Evolutionary conservation across 2,888 invertebrate species (phyloP).

Genomic region (Hypolimnas misippus): DNA sequence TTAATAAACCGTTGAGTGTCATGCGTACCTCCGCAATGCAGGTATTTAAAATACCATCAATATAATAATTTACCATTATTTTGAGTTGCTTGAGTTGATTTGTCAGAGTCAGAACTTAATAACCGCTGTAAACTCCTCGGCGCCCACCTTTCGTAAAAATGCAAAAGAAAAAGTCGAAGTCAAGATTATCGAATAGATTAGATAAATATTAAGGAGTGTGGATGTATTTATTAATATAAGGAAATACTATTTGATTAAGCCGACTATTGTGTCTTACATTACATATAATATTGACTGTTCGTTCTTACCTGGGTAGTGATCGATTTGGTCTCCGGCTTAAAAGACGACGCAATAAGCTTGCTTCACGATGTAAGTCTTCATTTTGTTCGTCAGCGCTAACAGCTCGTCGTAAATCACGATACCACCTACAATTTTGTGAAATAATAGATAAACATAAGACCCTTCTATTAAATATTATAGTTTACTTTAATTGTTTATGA

Average conservation of each 20-base stretch:
- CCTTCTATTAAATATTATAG: neutral
- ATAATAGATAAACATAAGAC: neutral
- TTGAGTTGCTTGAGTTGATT: constrained; percentile 54
- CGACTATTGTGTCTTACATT: too few species aligned
- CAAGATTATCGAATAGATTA: too few species aligned
- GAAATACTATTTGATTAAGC: too few species aligned
- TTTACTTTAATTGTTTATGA: neutral
- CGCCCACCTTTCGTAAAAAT: too few species aligned
- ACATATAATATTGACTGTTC: too few species aligned
- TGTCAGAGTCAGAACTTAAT: constrained; percentile 67
- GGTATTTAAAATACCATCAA: too few species aligned
- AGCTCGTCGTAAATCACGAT: constrained; percentile 70
- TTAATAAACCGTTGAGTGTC: too few species aligned
- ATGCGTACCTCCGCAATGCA: too few species aligned
- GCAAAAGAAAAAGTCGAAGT: too few species aligned
- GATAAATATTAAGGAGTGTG: too few species aligned
- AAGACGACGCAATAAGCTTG: constrained; percentile 61
- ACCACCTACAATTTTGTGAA: constrained; percentile 41
- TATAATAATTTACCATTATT: constrained; percentile 53
- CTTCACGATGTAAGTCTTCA: constrained; percentile 61
- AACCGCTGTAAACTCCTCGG: constrained; percentile 67
- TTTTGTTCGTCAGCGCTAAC: constrained; percentile 73
- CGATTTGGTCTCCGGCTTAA: constrained; percentile 59
- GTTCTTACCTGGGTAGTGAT: constrained; percentile 60
- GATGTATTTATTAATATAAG: too few species aligned